Conservation (phyloP, 2,797 vertebrate species). For the Spheniscus humboldti region DNA sequence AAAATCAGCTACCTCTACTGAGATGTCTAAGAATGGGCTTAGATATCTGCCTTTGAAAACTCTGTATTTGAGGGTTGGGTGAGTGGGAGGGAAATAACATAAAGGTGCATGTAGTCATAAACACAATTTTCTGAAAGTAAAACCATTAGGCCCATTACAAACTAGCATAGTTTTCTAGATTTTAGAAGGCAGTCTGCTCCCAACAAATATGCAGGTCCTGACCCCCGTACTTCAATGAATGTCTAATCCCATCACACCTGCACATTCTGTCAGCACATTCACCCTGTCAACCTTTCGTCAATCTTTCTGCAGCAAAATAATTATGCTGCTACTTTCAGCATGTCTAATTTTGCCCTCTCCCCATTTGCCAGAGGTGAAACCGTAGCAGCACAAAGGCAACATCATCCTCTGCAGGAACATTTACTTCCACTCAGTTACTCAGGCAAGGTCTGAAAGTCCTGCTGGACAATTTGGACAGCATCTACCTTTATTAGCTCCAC, state of each 20-base stretch:
- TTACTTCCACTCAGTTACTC: conserved; percentile 13
- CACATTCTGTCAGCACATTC: background rate
- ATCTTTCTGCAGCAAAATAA: conserved; percentile 22
- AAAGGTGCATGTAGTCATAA: background rate
- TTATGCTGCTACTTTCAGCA: background rate
- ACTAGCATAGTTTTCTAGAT: background rate
- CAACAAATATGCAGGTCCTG: background rate
- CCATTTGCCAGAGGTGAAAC: conserved; percentile 1
- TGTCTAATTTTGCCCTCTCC: background rate
- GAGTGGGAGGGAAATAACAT: background rate
- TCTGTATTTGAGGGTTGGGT: background rate
- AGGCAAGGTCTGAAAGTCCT: conserved; percentile 41
- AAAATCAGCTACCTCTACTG: background rate
- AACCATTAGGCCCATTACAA: background rate
- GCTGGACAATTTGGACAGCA: conserved; percentile 21
- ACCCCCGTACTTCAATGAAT: background rate
- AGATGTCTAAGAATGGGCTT: background rate
- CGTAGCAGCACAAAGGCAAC: background rate
- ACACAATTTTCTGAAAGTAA: background rate
- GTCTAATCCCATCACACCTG: conserved; percentile 12
- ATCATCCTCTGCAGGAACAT: conserved; percentile 15
- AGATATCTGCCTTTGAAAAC: background rate
- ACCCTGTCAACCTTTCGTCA: background rate
- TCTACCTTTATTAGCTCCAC: conserved; percentile 42
- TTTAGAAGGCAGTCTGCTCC: background rate